Percentiles rank a stretch among this genome's conserved stretches.
phyloP scores from a whole-genome alignment of 30 jellyfish, hydroid and myxozoan genomes.

The Haliclystus octoradiatus region DNA sequence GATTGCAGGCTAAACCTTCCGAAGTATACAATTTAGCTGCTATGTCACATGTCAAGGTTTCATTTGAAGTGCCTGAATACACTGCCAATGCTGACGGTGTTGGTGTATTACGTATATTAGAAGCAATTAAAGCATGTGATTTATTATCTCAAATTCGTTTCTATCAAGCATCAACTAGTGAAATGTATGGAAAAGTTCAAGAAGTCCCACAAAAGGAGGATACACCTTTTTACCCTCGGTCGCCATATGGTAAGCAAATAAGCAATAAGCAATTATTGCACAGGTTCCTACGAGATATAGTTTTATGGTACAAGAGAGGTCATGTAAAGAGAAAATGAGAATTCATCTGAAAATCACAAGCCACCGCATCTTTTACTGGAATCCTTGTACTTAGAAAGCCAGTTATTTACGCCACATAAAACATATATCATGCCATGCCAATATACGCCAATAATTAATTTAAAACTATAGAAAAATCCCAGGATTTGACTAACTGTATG shows the following conservation, averaged over 20 bases:
- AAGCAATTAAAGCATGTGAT: slow-evolving; percentile 77
- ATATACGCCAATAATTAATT: too few species aligned
- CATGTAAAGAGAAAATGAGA: too few species aligned
- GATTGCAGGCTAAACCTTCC: slow-evolving; percentile 57
- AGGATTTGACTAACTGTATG: too few species aligned
- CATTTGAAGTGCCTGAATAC: slow-evolving; percentile 94
- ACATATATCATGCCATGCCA: too few species aligned
- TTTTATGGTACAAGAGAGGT: too few species aligned
- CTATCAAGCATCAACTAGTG: slow-evolving; percentile 99
- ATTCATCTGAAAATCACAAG: too few species aligned
- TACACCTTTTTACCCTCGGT: slow-evolving; percentile 95
- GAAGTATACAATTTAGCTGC: slow-evolving; percentile 95
- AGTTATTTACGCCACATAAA: too few species aligned
- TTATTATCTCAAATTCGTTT: slow-evolving; percentile 42
- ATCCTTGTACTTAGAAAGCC: too few species aligned
- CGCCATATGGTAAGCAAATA: slow-evolving; percentile 89
- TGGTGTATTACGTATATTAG: slow-evolving; percentile 90
- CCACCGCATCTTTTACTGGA: too few species aligned
- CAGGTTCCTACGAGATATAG: too few species aligned
- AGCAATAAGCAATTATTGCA: not conserved
- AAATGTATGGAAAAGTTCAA: slow-evolving; percentile 80
- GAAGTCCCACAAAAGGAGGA: slow-evolving; percentile 85
- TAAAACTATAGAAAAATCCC: too few species aligned
- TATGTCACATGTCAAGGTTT: slow-evolving; percentile 96
- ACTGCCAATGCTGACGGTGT: slow-evolving; percentile 97